Base-by-base conservation (phyloP, 2,797 vertebrate genomes). In the Danio aesculapii region DNA sequence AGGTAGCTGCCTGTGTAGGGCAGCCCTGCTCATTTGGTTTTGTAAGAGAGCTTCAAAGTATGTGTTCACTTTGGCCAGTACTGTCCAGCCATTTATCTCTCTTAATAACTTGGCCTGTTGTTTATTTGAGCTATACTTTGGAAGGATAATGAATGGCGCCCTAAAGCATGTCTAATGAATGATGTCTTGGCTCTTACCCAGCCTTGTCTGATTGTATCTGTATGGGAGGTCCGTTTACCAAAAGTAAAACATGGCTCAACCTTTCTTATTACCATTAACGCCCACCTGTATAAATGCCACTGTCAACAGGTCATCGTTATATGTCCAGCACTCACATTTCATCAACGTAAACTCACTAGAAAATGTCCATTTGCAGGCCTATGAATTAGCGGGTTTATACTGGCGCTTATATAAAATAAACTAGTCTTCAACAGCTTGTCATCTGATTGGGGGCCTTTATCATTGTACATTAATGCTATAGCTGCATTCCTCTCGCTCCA, bases 391-490 rank as follows among this genome's bases (percentile, higher is more conserved):
- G 69, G 72, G 71, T 76, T 72, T 86, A 77, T 74, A 72, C 66
- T 79, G 55, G 75, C 9, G 64, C 72, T 69, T 72, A 71, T 64
- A 46, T 82, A 79, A 81, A 83, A 86, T 87, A 86, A 88, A 87
- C 86, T 69, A 57, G 39, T 59, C 72, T 57, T 79, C 75, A 69
- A 80, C 75, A 70, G 62, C 14, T 21, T 57, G 75, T 70, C 63
- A 93, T 94, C 89, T 93, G 91, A 89, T 88, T 91, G 83, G 94
- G 77, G 62, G 59, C 8, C 76, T 74, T 76, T 67, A 49, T 81
- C 78, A 62, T 4, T 49, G 46, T 62, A 30, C 55, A 47, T 59
- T 55, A 30, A 43, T 52, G 16, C 70, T 67, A 14, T 85, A 81
- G 75, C 82, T 86, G 76, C 49, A 43, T 74, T 30, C 41, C 55